Percentiles rank a stretch among this genome's conserved stretches.
These are phyloP conservation scores for Thecocarcelia acutangulata DNA, from an alignment of 2,888 invertebrate species.

Conservation along the genomic window DNA sequence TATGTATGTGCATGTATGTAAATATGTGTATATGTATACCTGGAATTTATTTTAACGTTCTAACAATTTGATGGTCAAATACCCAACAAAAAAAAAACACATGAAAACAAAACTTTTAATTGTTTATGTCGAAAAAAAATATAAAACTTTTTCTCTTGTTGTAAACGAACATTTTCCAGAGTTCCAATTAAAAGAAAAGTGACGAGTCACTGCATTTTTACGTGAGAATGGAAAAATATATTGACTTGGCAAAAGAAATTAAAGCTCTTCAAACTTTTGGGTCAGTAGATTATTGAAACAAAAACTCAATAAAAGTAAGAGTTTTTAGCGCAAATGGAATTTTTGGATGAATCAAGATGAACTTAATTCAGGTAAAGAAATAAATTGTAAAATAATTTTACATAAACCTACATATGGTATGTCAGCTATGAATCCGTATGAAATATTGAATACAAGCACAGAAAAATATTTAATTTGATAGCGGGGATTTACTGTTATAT, in stretches of 20 bases:
- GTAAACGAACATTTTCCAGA: slow-evolving; percentile 26
- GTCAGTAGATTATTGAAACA: slow-evolving; percentile 10
- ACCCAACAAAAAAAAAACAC: slow-evolving; percentile 3
- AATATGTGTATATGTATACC: background rate
- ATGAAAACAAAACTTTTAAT: slow-evolving; percentile 33
- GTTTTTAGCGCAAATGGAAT: background rate
- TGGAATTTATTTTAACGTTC: slow-evolving; percentile 6
- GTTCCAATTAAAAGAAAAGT: slow-evolving; percentile 47
- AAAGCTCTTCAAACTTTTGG: slow-evolving; percentile 17
- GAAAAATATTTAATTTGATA: too few species aligned
- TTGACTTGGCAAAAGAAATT: background rate
- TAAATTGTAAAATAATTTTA: background rate
- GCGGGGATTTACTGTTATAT: too few species aligned
- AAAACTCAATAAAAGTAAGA: slow-evolving; percentile 17
- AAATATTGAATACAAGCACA: too few species aligned
- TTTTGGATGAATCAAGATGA: background rate
- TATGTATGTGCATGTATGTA: too few species aligned
- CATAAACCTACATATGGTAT: too few species aligned
- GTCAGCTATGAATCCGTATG: too few species aligned
- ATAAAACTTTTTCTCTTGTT: background rate
- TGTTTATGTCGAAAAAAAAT: slow-evolving; percentile 37
- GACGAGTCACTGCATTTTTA: slow-evolving; percentile 33
- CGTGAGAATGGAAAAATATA: background rate
- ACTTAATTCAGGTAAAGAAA: background rate
- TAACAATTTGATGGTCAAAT: slow-evolving; percentile 52